A percentile compares a stretch with the other conserved stretches of the same genome.
Conservation (phyloP, 2,888 invertebrate genomes). For the Nephrotoma guestfalica region DNA sequence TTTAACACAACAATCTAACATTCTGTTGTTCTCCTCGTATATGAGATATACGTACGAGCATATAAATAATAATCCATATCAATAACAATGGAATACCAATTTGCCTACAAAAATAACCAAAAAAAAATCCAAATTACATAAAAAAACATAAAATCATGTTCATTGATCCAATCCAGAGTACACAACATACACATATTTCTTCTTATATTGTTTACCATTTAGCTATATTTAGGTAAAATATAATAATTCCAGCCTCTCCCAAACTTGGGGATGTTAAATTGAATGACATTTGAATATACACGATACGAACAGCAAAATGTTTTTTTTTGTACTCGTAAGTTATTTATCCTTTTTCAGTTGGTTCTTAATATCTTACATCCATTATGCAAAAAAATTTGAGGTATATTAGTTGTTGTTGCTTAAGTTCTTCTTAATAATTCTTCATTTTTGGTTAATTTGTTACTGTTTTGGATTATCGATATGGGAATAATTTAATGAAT, state of each 20-base stretch:
- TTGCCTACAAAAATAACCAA: neutral
- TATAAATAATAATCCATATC: neutral
- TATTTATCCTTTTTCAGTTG: neutral
- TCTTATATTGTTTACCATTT: neutral
- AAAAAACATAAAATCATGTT: neutral
- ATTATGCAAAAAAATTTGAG: neutral
- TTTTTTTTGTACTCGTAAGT: neutral
- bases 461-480: neutral
- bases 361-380: neutral
- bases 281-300: constrained; percentile 5
- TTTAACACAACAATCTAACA: neutral
- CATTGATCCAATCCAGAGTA: neutral
- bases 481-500: neutral
- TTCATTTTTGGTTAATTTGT: neutral
- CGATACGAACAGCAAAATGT: neutral
- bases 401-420: neutral
- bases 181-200: neutral
- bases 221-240: neutral
- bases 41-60: neutral
- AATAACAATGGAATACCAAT: neutral
- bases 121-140: neutral
- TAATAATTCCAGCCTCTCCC: neutral
- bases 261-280: constrained; percentile 2
- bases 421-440: neutral
- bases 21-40: neutral